These are phyloP conservation scores for Antheraea mylitta DNA, from an alignment of 1,140 invertebrate species.

Conservation along the genomic window DNA sequence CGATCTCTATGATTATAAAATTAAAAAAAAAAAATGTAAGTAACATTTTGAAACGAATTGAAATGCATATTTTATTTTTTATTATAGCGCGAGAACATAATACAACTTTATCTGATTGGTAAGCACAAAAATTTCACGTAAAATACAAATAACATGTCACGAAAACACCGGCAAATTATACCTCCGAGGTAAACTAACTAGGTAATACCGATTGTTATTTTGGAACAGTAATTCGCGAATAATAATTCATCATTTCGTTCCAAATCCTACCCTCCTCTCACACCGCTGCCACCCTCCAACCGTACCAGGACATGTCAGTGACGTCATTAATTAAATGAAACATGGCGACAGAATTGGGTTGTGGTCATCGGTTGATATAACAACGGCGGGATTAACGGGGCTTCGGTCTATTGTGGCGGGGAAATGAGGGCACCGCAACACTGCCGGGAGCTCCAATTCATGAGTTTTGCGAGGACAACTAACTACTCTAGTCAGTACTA, in stretches of 20 bases:
- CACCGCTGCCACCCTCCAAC: background rate
- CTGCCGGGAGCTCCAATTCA: background rate
- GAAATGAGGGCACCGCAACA: background rate
- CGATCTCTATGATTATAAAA: too few species aligned
- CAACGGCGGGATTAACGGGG: background rate
- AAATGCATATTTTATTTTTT: too few species aligned
- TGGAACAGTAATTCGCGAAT: background rate
- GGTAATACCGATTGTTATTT: background rate
- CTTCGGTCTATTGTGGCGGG: background rate
- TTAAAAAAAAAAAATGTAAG: too few species aligned
- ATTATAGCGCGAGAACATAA: too few species aligned
- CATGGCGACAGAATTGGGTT: constrained; percentile 6
- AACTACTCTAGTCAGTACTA: too few species aligned
- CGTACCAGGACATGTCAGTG: constrained; percentile 1
- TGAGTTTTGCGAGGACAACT: background rate
- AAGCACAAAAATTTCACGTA: background rate
- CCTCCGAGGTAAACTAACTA: background rate
- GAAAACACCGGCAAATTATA: background rate
- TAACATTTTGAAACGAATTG: too few species aligned
- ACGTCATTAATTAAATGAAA: constrained; percentile 14
- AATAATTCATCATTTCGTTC: background rate
- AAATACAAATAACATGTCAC: background rate
- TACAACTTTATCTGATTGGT: too few species aligned
- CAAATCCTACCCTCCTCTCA: background rate
- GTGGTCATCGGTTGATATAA: constrained; percentile 6